Conservation (phyloP, 92 coral and sea anemone species). For the Porites lobata region DNA sequence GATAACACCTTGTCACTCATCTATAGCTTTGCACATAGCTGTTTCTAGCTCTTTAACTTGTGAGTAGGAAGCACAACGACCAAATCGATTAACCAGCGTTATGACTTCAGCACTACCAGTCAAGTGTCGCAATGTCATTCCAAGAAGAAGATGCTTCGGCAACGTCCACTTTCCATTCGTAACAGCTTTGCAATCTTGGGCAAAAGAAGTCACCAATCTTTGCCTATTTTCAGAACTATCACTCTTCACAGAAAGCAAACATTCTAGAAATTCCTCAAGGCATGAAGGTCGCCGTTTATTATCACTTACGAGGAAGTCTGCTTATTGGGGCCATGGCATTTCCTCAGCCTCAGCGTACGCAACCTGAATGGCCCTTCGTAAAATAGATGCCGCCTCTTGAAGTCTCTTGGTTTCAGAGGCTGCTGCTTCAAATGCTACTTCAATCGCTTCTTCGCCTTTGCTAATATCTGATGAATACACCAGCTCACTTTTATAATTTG, state of each 20-base stretch:
- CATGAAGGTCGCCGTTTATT: background rate
- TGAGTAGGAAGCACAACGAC: too few species aligned
- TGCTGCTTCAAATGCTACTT: background rate
- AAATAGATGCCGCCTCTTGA: background rate
- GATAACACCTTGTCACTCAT: background rate
- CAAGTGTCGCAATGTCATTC: constrained; percentile 21
- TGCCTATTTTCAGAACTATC: background rate
- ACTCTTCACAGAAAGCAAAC: background rate
- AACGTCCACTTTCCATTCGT: constrained; percentile 36
- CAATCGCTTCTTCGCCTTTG: background rate
- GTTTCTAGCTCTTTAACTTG: too few species aligned
- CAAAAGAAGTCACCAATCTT: too few species aligned
- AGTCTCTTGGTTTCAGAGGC: background rate
- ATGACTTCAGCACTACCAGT: constrained; percentile 8
- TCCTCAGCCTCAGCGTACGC: background rate
- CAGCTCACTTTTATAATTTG: constrained; percentile 23
- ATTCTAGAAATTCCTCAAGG: background rate
- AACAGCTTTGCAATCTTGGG: constrained; percentile 9
- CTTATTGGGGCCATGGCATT: background rate
- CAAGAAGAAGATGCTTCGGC: constrained; percentile 38
- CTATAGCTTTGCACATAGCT: too few species aligned
- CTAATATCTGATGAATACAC: background rate
- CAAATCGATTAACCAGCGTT: too few species aligned
- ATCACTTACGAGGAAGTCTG: background rate
- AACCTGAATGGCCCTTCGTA: background rate